Conservation (phyloP, 2,113 vertebrate species). For the Nycticorax nycticorax region DNA sequence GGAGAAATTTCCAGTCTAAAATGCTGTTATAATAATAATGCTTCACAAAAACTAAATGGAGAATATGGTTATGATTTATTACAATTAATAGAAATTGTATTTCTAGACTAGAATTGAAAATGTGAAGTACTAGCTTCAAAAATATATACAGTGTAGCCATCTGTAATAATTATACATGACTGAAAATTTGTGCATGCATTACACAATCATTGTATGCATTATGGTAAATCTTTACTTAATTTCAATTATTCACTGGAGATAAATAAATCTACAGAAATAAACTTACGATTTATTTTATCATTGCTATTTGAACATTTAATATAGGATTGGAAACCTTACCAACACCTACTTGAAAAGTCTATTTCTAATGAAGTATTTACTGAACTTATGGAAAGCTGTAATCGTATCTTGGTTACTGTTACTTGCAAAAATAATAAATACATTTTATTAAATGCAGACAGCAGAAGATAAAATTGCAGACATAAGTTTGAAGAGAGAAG, state of each 20-base stretch:
- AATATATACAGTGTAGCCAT: not conserved
- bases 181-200: not conserved
- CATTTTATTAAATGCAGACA: not conserved
- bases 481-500: not conserved
- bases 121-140: not conserved
- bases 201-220: not conserved
- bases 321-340: not conserved
- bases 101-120: not conserved
- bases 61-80: not conserved
- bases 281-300: not conserved
- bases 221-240: not conserved
- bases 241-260: not conserved
- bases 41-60: not conserved
- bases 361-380: not conserved
- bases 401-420: not conserved
- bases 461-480: not conserved
- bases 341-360: not conserved
- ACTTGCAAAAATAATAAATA: not conserved
- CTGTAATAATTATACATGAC: not conserved
- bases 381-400: not conserved
- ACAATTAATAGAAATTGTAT: not conserved
- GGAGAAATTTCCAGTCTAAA: not conserved
- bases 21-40: not conserved
- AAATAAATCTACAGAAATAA: not conserved
- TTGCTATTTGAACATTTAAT: not conserved